Conservation (phyloP, 2,113 vertebrate species). For the Cynoglossus semilaevis region DNA sequence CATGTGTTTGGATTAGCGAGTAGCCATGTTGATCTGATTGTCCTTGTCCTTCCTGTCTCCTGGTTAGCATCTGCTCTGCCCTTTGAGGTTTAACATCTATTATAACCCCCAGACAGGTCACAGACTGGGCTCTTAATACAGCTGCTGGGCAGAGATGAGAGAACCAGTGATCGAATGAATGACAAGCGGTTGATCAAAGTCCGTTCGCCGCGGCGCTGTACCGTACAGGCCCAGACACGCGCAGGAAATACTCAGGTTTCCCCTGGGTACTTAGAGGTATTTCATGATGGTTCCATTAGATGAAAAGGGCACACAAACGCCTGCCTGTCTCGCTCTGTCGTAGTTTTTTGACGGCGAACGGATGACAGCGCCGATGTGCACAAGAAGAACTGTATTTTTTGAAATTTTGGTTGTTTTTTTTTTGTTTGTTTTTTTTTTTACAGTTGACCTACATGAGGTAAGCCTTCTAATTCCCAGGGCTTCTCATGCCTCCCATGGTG, state of each 20-base stretch:
- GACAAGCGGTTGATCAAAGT: slow-evolving; percentile 58
- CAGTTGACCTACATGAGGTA: too few relatives aligned
- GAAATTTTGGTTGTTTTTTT: slow-evolving; percentile 34
- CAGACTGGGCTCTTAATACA: slow-evolving; percentile 39
- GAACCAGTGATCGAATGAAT: slow-evolving; percentile 49
- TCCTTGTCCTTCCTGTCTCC: slow-evolving; percentile 39
- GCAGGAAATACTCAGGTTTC: slow-evolving; percentile 35
- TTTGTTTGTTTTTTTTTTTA: too few relatives aligned
- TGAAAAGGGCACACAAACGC: slow-evolving; percentile 42
- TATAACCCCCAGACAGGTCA: slow-evolving; percentile 47
- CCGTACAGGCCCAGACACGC: too few relatives aligned
- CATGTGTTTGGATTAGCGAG: too few relatives aligned
- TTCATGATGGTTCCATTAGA: slow-evolving; percentile 39
- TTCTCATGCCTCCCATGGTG: slow-evolving; percentile 1
- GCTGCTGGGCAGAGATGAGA: slow-evolving; percentile 50
- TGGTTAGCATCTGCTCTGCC: slow-evolving; percentile 54
- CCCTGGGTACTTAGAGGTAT: slow-evolving; percentile 30
- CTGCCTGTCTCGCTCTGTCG: slow-evolving; percentile 21
- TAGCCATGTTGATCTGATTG: slow-evolving; percentile 16
- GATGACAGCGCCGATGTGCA: slow-evolving; percentile 12
- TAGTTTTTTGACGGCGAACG: slow-evolving; percentile 13
- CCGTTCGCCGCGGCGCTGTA: neutral
- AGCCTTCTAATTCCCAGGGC: neutral
- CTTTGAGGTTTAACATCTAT: slow-evolving; percentile 54
- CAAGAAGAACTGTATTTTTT: neutral